phyloP scores from a whole-genome alignment of 2,797 vertebrate genomes.

The Setipinna tenuifilis region DNA sequence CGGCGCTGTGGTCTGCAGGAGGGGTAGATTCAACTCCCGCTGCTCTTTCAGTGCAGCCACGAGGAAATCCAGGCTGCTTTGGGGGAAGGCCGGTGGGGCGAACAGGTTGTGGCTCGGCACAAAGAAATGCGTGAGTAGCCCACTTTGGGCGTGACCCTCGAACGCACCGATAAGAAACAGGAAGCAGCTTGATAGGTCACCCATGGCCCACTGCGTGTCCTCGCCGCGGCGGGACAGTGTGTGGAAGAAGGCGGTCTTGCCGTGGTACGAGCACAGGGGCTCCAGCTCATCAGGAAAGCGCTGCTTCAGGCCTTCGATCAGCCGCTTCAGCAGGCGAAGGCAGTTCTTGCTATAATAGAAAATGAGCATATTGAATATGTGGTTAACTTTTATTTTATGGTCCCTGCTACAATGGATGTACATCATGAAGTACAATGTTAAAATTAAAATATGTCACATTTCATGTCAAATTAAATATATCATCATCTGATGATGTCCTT shows the following conservation, averaged over 20 bases:
- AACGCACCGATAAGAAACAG: slow-evolving; percentile 60
- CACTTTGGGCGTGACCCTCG: slow-evolving; percentile 43
- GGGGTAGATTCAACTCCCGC: slow-evolving; percentile 57
- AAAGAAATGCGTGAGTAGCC: slow-evolving; percentile 68
- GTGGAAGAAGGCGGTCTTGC: slow-evolving; percentile 71
- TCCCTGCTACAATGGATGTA: too few species aligned
- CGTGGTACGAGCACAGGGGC: slow-evolving; percentile 68
- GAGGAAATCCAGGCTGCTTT: slow-evolving; percentile 58
- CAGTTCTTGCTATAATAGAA: slow-evolving; percentile 60
- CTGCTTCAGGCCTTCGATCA: slow-evolving; percentile 66
- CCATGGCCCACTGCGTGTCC: slow-evolving; percentile 61
- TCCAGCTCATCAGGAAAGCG: slow-evolving; percentile 61
- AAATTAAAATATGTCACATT: too few species aligned
- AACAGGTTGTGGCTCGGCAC: slow-evolving; percentile 66
- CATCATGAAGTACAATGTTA: too few species aligned
- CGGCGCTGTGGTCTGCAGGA: slow-evolving; percentile 50
- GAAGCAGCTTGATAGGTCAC: slow-evolving; percentile 62
- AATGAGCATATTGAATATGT: background rate
- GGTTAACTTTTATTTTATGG: background rate
- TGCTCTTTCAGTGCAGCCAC: slow-evolving; percentile 59
- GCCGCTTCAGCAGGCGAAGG: slow-evolving; percentile 68
- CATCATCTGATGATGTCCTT: slow-evolving; percentile 76
- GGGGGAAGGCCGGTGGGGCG: slow-evolving; percentile 51
- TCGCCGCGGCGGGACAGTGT: slow-evolving; percentile 54
- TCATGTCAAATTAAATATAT: too few species aligned